Evolutionary conservation across 2,888 invertebrate genomes (phyloP).

Genomic region (Phyto melanocephala): DNA sequence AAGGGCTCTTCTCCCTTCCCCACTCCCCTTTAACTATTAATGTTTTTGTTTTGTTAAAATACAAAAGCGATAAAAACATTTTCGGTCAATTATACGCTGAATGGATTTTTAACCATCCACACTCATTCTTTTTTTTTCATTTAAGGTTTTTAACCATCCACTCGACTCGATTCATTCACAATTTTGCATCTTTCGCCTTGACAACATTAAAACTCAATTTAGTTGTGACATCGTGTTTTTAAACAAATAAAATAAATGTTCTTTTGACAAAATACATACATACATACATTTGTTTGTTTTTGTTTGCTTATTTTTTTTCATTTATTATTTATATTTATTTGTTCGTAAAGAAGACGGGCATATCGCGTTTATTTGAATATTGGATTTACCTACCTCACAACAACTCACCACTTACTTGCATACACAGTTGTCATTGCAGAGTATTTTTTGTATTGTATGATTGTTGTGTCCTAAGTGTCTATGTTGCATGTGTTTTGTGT

Average conservation of each 20-base stretch:
- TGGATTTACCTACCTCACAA: slow-evolving; percentile 61
- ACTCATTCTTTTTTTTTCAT: not conserved
- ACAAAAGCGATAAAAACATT: slow-evolving; percentile 63
- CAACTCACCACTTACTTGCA: slow-evolving; percentile 20
- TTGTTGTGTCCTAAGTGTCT: slow-evolving; percentile 3
- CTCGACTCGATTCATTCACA: not conserved
- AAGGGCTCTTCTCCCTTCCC: slow-evolving; percentile 12
- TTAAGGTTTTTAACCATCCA: not conserved
- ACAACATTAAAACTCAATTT: slow-evolving; percentile 78
- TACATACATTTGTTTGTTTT: slow-evolving; percentile 20
- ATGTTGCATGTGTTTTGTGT: slow-evolving; percentile 2
- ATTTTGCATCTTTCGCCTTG: slow-evolving; percentile 56
- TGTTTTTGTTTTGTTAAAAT: slow-evolving; percentile 2
- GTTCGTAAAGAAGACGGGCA: slow-evolving; percentile 32
- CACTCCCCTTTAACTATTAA: not conserved
- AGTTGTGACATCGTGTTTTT: slow-evolving; percentile 74
- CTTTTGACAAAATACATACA: slow-evolving; percentile 70
- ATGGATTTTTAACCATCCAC: slow-evolving; percentile 54
- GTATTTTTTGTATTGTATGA: not conserved
- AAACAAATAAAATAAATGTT: slow-evolving; percentile 78
- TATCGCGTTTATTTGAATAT: slow-evolving; percentile 64
- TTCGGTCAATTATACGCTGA: slow-evolving; percentile 65
- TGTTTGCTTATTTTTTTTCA: not conserved
- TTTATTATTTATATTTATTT: not conserved
- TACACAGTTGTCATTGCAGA: slow-evolving; percentile 37